These are phyloP conservation scores for Aricia artaxerxes DNA, from an alignment of 2,888 invertebrate genomes.

Conservation along the genomic window DNA sequence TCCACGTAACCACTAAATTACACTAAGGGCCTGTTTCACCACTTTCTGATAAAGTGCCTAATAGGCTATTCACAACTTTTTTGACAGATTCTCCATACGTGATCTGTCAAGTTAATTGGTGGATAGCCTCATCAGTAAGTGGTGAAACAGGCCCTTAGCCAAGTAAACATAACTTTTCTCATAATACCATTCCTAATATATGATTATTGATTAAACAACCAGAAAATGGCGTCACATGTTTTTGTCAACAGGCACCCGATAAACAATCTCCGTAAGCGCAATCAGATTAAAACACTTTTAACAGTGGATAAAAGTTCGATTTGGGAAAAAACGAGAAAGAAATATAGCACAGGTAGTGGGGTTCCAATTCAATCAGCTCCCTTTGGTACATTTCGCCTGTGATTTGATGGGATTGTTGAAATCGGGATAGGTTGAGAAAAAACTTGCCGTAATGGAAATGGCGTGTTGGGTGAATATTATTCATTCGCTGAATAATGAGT, in stretches of 20 bases:
- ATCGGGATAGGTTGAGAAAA: conserved; percentile 67
- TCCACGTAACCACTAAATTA: too few relatives aligned
- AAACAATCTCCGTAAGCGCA: conserved; percentile 70
- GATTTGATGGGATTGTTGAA: conserved; percentile 79
- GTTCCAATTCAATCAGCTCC: conserved; percentile 78
- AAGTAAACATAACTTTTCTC: neutral
- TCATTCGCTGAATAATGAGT: conserved; percentile 38
- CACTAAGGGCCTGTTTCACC: too few relatives aligned
- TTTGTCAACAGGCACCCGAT: conserved; percentile 28
- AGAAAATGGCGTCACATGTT: neutral
- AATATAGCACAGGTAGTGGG: conserved; percentile 72
- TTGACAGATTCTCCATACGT: too few relatives aligned
- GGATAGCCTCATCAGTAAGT: too few relatives aligned
- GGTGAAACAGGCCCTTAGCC: neutral
- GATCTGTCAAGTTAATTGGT: too few relatives aligned
- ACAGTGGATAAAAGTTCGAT: conserved; percentile 75
- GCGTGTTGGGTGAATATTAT: conserved; percentile 49
- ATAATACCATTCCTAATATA: neutral
- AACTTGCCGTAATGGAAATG: conserved; percentile 66
- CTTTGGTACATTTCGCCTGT: conserved; percentile 62
- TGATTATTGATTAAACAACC: neutral
- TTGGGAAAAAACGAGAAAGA: conserved; percentile 70
- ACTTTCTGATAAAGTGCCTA: too few relatives aligned
- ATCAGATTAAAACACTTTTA: conserved; percentile 80
- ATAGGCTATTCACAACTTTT: too few relatives aligned